Conservation (phyloP, 37 sponge, comb jelly and placozoan genomes). For the Halichondria panicea region DNA sequence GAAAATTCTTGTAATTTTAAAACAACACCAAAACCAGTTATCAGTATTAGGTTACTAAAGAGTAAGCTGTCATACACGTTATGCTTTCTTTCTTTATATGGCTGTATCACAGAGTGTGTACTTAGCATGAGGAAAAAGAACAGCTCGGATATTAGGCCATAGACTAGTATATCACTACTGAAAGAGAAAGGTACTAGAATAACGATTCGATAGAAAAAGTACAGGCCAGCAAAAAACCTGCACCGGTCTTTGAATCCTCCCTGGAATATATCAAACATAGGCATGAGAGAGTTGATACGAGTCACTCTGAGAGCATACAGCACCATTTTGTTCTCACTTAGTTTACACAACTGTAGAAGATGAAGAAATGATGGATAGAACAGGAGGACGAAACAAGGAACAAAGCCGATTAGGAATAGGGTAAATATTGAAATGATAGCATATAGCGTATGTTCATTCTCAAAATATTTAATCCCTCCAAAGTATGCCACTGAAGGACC, state of each 20-base stretch:
- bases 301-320: neutral
- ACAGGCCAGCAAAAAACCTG: constrained; percentile 30
- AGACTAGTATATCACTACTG: no score
- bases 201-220: constrained; percentile 18
- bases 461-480: constrained; percentile 11
- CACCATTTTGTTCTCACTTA: constrained; percentile 2
- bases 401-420: neutral
- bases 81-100: constrained; percentile 1
- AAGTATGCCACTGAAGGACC: neutral
- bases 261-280: constrained; percentile 27
- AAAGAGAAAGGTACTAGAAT: neutral
- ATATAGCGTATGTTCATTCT: constrained; percentile 4
- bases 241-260: constrained; percentile 16
- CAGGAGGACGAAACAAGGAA: constrained; percentile 16
- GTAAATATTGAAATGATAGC: constrained; percentile 10
- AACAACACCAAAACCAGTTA: no score
- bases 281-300: constrained; percentile 3
- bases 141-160: neutral
- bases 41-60: neutral
- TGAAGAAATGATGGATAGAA: constrained; percentile 2
- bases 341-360: constrained; percentile 1
- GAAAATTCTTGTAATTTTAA: no score
- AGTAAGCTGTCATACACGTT: constrained; percentile 6
- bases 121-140: neutral
- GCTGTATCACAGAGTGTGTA: constrained; percentile 8